phyloP scores from a whole-genome alignment of 2,888 invertebrate species.

The Mycalesis mineus region DNA sequence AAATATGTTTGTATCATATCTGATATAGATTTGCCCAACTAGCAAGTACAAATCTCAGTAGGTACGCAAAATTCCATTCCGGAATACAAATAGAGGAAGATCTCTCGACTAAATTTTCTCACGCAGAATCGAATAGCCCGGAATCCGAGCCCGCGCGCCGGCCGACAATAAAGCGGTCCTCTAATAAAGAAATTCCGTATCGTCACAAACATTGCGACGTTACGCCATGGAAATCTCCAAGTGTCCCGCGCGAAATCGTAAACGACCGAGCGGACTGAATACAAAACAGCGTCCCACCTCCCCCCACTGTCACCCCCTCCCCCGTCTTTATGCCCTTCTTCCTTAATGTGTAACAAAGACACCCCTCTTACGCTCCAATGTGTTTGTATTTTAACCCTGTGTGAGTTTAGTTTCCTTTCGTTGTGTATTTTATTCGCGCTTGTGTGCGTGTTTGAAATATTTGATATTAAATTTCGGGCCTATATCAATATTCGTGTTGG shows the following conservation, averaged over 20 bases:
- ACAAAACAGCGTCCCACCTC: constrained; percentile 63
- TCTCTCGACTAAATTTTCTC: constrained; percentile 27
- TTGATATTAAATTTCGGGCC: constrained; percentile 75
- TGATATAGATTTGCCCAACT: neutral
- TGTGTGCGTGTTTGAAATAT: constrained; percentile 60
- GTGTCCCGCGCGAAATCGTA: constrained; percentile 74
- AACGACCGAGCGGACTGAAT: constrained; percentile 69
- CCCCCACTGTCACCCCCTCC: constrained; percentile 34
- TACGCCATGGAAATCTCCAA: constrained; percentile 67
- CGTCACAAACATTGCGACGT: constrained; percentile 48
- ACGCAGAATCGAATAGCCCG: constrained; percentile 32
- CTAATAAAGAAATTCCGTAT: constrained; percentile 71
- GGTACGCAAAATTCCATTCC: neutral
- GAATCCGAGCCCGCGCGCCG: constrained; percentile 19
- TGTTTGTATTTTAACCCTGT: constrained; percentile 56
- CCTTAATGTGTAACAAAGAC: constrained; percentile 78
- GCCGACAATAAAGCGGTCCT: constrained; percentile 40
- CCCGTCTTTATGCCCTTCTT: constrained; percentile 69
- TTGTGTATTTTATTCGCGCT: constrained; percentile 25
- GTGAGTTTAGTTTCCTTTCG: constrained; percentile 54
- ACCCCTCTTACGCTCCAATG: constrained; percentile 71
- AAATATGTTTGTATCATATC: no score
- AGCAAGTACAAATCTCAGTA: neutral
- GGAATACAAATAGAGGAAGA: constrained; percentile 5
- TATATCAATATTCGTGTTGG: constrained; percentile 50